Percentiles rank a stretch among this genome's conserved stretches.
Evolutionary conservation across 2,113 vertebrate species (phyloP).

Genomic region (Tringa solitaria): DNA sequence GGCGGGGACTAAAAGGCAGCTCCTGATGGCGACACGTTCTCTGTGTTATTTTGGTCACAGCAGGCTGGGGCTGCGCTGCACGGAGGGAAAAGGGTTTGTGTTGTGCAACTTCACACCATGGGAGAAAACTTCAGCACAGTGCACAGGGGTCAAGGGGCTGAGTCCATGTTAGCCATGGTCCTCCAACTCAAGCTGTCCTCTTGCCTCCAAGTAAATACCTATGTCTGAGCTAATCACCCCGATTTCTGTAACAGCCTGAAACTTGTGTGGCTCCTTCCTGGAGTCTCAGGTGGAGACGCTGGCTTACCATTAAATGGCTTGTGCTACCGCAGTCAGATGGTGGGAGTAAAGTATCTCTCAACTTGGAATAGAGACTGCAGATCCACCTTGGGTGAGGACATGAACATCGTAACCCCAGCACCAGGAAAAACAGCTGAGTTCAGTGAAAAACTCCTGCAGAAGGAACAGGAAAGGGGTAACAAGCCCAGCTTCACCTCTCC

Average conservation of each 20-base stretch:
- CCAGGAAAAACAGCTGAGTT: neutral
- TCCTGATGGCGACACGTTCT: neutral
- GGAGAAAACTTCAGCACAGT: neutral
- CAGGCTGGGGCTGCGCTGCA: neutral
- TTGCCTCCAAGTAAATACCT: neutral
- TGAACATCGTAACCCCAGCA: neutral
- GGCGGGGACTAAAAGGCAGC: neutral
- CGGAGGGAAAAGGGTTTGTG: neutral
- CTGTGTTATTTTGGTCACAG: neutral
- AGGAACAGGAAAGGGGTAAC: neutral
- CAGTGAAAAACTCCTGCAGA: neutral
- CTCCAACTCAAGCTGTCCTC: neutral
- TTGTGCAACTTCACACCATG: neutral
- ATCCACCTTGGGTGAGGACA: neutral
- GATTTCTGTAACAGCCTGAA: neutral
- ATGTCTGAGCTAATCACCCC: neutral
- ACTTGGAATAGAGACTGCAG: neutral
- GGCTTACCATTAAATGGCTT: neutral
- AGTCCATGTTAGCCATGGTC: neutral
- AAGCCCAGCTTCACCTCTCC: rapidly evolving
- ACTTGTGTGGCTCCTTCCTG: neutral
- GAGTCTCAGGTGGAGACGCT: neutral
- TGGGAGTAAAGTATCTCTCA: neutral
- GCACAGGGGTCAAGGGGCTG: neutral
- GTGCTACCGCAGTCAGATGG: neutral